Conservation (phyloP, 2,888 invertebrate species). For the Taphrorychus bicolor region DNA sequence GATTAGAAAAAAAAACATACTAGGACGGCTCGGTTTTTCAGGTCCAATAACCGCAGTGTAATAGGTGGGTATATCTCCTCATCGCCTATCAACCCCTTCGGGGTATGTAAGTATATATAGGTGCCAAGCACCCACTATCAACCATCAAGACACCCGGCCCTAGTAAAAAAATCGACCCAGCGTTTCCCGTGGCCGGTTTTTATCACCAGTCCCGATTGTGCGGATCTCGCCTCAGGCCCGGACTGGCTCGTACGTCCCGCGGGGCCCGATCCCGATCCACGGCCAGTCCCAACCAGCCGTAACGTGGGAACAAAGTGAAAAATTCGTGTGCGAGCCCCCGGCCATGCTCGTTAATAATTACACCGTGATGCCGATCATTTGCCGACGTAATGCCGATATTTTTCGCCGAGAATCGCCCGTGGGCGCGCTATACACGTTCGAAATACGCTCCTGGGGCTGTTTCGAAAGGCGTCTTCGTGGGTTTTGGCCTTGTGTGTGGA, state of each 20-base stretch:
- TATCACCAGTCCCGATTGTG: conserved; percentile 6
- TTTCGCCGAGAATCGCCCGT: conserved; percentile 24
- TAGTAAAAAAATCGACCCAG: conserved; percentile 6
- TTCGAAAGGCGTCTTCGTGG: conserved; percentile 16
- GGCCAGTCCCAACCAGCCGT: conserved; percentile 35
- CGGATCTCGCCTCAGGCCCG: conserved; percentile 26
- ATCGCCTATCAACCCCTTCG: background rate
- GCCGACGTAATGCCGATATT: conserved; percentile 39
- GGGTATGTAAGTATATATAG: background rate
- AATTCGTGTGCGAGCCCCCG: conserved; percentile 39
- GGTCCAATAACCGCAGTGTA: background rate
- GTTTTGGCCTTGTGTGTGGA: conserved; percentile 6
- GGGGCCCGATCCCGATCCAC: conserved; percentile 27
- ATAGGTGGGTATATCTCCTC: no score
- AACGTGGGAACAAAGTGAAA: conserved; percentile 39
- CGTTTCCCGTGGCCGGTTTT: background rate
- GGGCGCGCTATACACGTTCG: conserved; percentile 17
- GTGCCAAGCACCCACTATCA: conserved; percentile 2
- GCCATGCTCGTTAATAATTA: conserved; percentile 35
- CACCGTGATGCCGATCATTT: conserved; percentile 37
- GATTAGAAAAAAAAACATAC: no score
- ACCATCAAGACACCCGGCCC: conserved; percentile 2
- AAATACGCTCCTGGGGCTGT: conserved; percentile 13
- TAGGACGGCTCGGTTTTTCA: background rate
- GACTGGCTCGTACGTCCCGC: conserved; percentile 6